Evolutionary conservation across 2,797 vertebrate genomes (phyloP), one percentile per base, ranked within the genome.

Genomic region (Xenentodon cancila): DNA sequence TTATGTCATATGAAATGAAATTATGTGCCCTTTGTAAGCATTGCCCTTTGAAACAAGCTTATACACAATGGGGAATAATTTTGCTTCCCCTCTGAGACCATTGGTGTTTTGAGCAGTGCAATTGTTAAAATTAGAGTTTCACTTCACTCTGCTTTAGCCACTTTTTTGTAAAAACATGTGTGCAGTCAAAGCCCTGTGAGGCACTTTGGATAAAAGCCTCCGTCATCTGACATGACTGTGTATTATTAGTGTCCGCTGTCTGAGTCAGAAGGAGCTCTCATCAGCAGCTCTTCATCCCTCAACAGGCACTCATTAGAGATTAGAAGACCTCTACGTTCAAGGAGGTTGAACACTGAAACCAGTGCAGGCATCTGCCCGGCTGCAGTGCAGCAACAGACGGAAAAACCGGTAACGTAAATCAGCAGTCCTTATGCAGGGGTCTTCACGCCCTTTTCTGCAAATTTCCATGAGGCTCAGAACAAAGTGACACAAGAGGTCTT

Each of bases 221-320:
- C 64, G 55, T 77, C 73, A 51, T 75, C 56, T 59, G 75, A 65
- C 58, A 19, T 40, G 44, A 64, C 40, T 59, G 76, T 61, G 58
- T 58, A 71, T 80, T 59, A 81, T 80, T 70, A 64, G 80, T 20
- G 81, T 51, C 77, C 62, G 45, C 58, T 63, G 81, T 69, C 55
- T 8, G 63, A 71, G 67, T 60, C 77, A 77, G 60, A 30, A 78
- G 81, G 57, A 72, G 70, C 83, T 45, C 75, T 72, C 34, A 37
- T 75, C 77, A 63, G 45, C 82, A 69, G 66, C 73, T 53, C 63
- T 69, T 80, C 77, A 47, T 83, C 80, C 60, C 71, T 86, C 84
- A 84, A 79, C 82, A 86, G 77, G 80, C 71, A 47, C 78, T 87
- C 80, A 70, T 86, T 79, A 77, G 0, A 68, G 68, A 67, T 81